Percentiles rank a stretch among this genome's conserved stretches.
Conservation (phyloP, 1,140 invertebrate genomes). For the Mactra quadrangularis region DNA sequence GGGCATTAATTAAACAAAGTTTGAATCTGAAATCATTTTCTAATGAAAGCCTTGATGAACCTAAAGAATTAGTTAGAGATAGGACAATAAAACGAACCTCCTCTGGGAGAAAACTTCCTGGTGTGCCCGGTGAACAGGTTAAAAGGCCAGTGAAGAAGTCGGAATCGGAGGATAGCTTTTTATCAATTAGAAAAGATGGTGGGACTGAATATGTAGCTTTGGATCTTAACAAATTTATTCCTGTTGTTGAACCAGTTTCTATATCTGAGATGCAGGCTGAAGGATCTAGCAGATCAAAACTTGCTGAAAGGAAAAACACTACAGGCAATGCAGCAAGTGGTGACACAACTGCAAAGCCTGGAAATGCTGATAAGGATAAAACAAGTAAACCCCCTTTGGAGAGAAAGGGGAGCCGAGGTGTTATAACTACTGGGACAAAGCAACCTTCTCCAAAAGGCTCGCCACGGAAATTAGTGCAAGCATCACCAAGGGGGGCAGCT, state of each 20-base stretch:
- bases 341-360: not conserved
- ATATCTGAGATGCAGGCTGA: not conserved
- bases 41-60: slow-evolving; percentile 44
- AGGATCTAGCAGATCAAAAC: no score
- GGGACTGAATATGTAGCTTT: slow-evolving; percentile 52
- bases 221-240: slow-evolving; percentile 17
- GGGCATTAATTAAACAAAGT: slow-evolving; percentile 27
- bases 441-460: slow-evolving; percentile 31
- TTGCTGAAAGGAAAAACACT: not conserved
- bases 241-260: not conserved
- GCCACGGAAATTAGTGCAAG: slow-evolving; percentile 35
- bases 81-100: slow-evolving; percentile 39
- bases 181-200: slow-evolving; percentile 48
- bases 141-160: slow-evolving; percentile 29
- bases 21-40: slow-evolving; percentile 52
- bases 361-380: slow-evolving; percentile 10
- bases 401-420: slow-evolving; percentile 25
- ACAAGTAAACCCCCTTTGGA: slow-evolving; percentile 35
- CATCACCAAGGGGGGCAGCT: slow-evolving; percentile 15
- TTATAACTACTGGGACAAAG: not conserved
- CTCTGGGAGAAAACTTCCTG: slow-evolving; percentile 46
- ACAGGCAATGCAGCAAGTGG: not conserved
- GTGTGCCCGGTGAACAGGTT: not conserved
- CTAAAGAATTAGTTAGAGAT: not conserved
- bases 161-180: slow-evolving; percentile 42